phyloP scores from a whole-genome alignment of 2,797 vertebrate species.

The Alca torda region DNA sequence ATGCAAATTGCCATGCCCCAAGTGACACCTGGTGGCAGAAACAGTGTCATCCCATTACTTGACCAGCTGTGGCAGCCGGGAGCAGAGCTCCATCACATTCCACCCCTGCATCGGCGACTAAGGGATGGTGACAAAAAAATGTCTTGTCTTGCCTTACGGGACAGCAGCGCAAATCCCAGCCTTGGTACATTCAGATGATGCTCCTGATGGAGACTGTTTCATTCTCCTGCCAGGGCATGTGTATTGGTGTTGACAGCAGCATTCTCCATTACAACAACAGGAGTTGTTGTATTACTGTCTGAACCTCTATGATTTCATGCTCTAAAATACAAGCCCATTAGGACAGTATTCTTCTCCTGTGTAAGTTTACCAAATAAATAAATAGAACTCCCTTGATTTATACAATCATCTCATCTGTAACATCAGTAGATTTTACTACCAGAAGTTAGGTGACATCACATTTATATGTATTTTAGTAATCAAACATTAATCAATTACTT shows the following conservation, averaged over 20 bases:
- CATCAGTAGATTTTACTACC: not conserved
- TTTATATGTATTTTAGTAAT: not conserved
- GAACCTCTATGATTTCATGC: not conserved
- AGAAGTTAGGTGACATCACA: not conserved
- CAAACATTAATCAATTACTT: not conserved
- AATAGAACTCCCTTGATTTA: not conserved
- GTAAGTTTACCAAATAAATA: not conserved
- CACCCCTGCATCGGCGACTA: not conserved
- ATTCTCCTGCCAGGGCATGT: accelerated
- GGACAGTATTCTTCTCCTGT: not conserved
- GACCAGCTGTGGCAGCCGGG: not conserved
- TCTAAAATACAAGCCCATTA: not conserved
- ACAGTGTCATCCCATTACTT: not conserved
- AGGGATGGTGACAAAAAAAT: not conserved
- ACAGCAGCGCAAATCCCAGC: not conserved
- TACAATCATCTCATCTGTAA: not conserved
- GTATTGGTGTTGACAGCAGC: not conserved
- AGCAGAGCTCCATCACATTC: not conserved
- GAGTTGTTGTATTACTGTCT: not conserved
- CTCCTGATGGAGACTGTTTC: not conserved
- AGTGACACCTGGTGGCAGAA: slow-evolving; percentile 45
- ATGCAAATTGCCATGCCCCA: not conserved
- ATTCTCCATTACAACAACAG: not conserved
- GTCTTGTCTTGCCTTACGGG: not conserved
- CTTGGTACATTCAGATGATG: not conserved